Conservation (phyloP, 2,113 vertebrate species). For the Indicator maculatus region DNA sequence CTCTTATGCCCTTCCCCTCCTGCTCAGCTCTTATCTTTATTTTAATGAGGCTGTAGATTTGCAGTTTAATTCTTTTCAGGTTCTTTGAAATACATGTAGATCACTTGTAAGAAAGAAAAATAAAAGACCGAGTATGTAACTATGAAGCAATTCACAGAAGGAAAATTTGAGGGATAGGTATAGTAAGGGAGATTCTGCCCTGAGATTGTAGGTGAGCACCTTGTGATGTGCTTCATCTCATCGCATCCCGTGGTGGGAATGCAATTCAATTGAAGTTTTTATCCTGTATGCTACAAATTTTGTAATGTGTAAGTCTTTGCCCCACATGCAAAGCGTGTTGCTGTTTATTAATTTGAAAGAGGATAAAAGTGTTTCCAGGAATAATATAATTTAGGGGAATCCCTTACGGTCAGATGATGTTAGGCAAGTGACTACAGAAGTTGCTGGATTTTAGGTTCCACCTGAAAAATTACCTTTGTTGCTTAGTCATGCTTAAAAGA, state of each 20-base stretch:
- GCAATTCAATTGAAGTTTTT: not conserved
- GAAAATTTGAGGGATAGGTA: not conserved
- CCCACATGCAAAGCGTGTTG: not conserved
- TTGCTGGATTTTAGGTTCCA: not conserved
- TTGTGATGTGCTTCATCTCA: not conserved
- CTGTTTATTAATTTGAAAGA: not conserved
- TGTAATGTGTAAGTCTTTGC: not conserved
- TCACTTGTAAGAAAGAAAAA: not conserved
- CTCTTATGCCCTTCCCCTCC: not conserved
- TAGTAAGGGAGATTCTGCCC: not conserved
- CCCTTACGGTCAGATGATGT: not conserved
- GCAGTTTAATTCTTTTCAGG: not conserved
- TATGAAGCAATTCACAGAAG: not conserved
- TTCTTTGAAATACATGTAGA: not conserved
- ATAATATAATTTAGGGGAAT: not conserved
- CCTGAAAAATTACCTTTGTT: not conserved
- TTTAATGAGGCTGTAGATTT: not conserved
- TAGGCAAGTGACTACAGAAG: not conserved
- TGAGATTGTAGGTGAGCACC: not conserved
- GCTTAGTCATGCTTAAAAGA: not conserved
- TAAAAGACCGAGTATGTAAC: not conserved
- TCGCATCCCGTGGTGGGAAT: not conserved
- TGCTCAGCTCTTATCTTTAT: not conserved
- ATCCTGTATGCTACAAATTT: not conserved
- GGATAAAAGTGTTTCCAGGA: not conserved